phyloP scores from a whole-genome alignment of 2,797 vertebrate species.

The Fratercula arctica region DNA sequence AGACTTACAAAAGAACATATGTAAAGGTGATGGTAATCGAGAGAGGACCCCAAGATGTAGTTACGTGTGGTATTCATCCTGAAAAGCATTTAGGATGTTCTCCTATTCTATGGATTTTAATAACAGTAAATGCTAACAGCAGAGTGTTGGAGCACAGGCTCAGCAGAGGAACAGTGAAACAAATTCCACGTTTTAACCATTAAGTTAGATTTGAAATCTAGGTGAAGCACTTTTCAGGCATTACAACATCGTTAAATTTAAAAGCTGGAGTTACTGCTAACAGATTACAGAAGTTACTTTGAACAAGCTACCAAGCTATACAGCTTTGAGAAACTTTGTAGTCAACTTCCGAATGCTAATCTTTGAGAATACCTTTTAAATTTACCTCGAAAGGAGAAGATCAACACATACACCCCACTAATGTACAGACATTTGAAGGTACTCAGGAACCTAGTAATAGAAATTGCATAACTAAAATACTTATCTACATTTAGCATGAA shows the following conservation, averaged over 20 bases:
- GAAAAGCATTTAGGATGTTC: background rate
- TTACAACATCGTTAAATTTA: background rate
- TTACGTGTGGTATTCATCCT: background rate
- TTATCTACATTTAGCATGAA: background rate
- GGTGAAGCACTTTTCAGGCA: background rate
- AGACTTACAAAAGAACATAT: background rate
- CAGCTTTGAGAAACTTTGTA: background rate
- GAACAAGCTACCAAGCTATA: background rate
- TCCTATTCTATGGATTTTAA: background rate
- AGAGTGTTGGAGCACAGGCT: background rate
- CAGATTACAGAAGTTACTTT: background rate
- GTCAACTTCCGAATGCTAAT: background rate
- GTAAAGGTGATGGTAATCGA: background rate
- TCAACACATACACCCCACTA: rapidly evolving
- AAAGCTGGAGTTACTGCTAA: background rate
- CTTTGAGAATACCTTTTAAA: background rate
- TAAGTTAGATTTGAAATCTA: background rate
- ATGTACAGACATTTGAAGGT: background rate
- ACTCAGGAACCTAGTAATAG: background rate
- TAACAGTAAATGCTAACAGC: background rate
- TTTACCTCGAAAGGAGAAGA: background rate
- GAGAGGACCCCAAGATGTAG: background rate
- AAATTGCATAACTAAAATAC: background rate
- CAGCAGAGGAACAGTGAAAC: background rate
- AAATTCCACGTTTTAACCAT: background rate